These are phyloP conservation scores for Aptenodytes forsteri DNA, from an alignment of 2,113 vertebrate species.

Conservation along the genomic window DNA sequence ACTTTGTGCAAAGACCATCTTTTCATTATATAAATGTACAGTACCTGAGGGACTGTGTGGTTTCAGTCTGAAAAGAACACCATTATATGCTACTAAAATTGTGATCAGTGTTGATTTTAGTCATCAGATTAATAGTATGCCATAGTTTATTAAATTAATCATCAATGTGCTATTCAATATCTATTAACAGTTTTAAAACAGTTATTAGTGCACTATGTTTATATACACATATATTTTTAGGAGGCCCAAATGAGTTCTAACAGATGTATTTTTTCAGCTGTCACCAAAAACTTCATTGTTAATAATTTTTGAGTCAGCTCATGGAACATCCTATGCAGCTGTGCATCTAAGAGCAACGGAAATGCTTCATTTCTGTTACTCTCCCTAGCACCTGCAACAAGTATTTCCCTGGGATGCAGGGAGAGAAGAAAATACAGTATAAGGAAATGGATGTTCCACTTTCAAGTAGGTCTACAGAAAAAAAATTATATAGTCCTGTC, in stretches of 20 bases:
- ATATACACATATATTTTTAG: not conserved
- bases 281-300: not conserved
- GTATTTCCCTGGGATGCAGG: not conserved
- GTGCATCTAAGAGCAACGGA: not conserved
- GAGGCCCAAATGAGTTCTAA: not conserved
- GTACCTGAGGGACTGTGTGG: not conserved
- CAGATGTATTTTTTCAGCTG: not conserved
- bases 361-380: not conserved
- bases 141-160: not conserved
- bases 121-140: not conserved
- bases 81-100: not conserved
- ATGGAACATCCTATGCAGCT: not conserved
- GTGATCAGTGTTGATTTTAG: not conserved
- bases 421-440: not conserved
- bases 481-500: not conserved
- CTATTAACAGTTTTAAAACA: not conserved
- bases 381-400: not conserved
- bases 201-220: not conserved
- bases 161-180: not conserved
- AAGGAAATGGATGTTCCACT: not conserved
- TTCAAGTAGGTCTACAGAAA: not conserved
- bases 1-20: not conserved
- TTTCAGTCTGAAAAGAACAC: not conserved
- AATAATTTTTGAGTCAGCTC: not conserved
- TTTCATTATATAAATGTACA: not conserved